Percentiles rank a stretch among this genome's conserved stretches.
Evolutionary conservation across 1,140 invertebrate genomes (phyloP).

Genomic region (Ceratina calcarata): DNA sequence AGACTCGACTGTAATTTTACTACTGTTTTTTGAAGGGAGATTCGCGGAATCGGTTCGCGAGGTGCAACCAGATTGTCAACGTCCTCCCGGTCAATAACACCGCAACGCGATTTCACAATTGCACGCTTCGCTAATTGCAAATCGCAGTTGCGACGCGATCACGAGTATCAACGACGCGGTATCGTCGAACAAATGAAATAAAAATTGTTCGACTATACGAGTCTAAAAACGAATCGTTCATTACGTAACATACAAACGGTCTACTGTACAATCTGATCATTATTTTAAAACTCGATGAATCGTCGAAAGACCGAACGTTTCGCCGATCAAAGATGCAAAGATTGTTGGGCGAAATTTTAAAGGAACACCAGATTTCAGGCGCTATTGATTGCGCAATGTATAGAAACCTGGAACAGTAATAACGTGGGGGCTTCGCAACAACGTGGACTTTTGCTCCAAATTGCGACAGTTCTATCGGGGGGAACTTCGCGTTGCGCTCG

Average conservation of each 20-base stretch:
- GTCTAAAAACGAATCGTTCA: no score
- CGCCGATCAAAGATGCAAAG: background rate
- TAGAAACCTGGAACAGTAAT: conserved; percentile 42
- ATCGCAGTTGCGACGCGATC: conserved; percentile 67
- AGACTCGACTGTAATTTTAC: conserved; percentile 13
- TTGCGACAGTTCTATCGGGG: conserved; percentile 45
- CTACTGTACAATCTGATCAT: no score
- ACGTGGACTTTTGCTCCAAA: conserved; percentile 58
- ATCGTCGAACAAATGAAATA: conserved; percentile 15
- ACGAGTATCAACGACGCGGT: conserved; percentile 44
- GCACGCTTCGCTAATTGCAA: conserved; percentile 76
- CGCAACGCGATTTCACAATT: conserved; percentile 76
- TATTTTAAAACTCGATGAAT: no score
- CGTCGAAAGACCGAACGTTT: no score
- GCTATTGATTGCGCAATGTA: conserved; percentile 51
- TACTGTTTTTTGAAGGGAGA: background rate
- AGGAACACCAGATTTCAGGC: background rate
- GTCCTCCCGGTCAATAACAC: conserved; percentile 76
- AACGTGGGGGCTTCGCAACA: conserved; percentile 32
- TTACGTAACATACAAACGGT: no score
- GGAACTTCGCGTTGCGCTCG: background rate
- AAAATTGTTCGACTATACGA: no score
- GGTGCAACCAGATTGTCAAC: conserved; percentile 35
- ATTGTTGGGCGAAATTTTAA: background rate
- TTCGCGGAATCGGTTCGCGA: conserved; percentile 33